Evolutionary conservation across 2,113 vertebrate genomes (phyloP), one percentile per base, ranked within the genome.

Genomic region (Oxyura jamaicensis): DNA sequence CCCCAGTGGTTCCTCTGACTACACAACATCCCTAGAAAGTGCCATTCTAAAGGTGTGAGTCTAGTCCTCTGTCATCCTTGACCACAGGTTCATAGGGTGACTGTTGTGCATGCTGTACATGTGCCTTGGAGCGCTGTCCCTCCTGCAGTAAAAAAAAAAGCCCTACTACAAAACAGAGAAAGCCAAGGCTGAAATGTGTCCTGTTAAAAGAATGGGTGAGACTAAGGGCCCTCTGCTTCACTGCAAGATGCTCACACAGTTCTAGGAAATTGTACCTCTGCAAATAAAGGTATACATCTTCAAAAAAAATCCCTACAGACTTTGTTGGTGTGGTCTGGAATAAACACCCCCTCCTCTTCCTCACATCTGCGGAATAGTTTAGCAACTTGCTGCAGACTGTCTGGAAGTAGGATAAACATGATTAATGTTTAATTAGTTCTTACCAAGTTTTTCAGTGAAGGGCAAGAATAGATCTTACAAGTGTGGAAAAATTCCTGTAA

Each of bases 31-130:
- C 3, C 16, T 55, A 22, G 52, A 31, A 79, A 17, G 3, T 76
- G 15, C 6, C 44, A 52, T 41, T 16, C 4, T 25, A 76, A 67
- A 50, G 7, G 31, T 44, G 11, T 39, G 20, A 33, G 26, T 39
- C 10, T 13, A 66, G 62, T 56, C 10, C 10, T 60, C 44, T 71
- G 42, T 19, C 23, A 48, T 14, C 17, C 6, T 19, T 50, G 50
- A 35, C 29, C 3, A 20, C 25, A 41, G 29, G 10, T 35, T 25
- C 11, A 10, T 33, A 65, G 25, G 11, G 11, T 16, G 16, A 42
- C 25, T 7, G 1, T 11, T 83, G 46, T 0, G 0, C 13, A 39
- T 8, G 13, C 13, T 12, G 35, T 31, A 10, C 10, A 39, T 26
- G 11, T 16, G 23, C n/a, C 35, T 63, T 5, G 28, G 20, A 63